These are phyloP conservation scores for Aldrovandia affinis DNA, from an alignment of 2,797 vertebrate species.

Conservation along the genomic window DNA sequence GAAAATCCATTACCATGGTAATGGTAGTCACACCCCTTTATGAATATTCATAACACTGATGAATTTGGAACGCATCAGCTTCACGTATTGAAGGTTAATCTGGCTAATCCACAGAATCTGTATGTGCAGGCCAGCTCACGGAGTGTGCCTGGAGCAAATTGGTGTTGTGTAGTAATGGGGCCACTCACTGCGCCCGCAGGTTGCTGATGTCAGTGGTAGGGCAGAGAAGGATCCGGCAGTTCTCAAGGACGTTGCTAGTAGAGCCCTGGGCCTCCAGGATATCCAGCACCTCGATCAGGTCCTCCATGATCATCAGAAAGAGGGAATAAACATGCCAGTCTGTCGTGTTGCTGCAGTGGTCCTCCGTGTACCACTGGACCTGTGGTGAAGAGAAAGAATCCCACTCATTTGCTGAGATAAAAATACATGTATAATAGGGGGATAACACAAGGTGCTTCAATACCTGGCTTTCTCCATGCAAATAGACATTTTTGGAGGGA, in stretches of 20 bases:
- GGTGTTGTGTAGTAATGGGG: background rate
- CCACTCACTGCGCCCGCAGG: slow-evolving; percentile 74
- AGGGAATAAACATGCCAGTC: slow-evolving; percentile 69
- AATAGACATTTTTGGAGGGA: too few relatives aligned
- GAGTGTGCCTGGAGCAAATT: too few relatives aligned
- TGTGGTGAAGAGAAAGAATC: slow-evolving; percentile 42
- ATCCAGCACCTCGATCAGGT: slow-evolving; percentile 53
- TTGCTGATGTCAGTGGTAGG: slow-evolving; percentile 71
- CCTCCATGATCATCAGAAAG: slow-evolving; percentile 73
- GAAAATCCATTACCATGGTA: too few relatives aligned
- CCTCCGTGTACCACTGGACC: slow-evolving; percentile 76
- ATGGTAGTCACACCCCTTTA: too few relatives aligned
- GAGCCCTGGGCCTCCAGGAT: slow-evolving; percentile 14
- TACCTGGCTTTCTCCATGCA: background rate
- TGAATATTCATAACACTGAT: too few relatives aligned
- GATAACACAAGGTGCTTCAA: too few relatives aligned
- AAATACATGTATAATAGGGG: background rate
- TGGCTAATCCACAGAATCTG: too few relatives aligned
- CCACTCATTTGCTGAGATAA: background rate
- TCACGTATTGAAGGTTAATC: too few relatives aligned
- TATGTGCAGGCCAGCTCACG: too few relatives aligned
- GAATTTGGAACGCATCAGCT: too few relatives aligned
- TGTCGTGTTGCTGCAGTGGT: slow-evolving; percentile 72
- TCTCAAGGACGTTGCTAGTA: slow-evolving; percentile 33
- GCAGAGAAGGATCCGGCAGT: slow-evolving; percentile 69